phyloP scores from a whole-genome alignment of 2,888 invertebrate species.

The Agrilus biguttatus region DNA sequence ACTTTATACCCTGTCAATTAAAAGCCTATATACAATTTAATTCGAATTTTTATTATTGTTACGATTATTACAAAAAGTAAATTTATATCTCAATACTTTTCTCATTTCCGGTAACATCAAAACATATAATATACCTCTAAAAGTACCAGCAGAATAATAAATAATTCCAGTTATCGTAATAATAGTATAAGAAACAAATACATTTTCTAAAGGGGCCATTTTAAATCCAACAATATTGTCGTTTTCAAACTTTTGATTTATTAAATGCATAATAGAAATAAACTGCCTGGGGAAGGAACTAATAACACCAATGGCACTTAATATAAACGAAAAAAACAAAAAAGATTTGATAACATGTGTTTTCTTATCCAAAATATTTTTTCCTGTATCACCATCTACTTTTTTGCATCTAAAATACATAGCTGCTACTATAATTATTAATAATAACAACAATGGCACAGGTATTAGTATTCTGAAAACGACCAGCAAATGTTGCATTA shows the following conservation, averaged over 20 bases:
- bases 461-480: constrained; percentile 22
- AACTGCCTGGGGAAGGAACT: constrained; percentile 23
- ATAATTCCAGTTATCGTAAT: constrained; percentile 19
- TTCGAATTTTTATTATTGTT: neutral
- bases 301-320: constrained; percentile 19
- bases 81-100: constrained; percentile 1
- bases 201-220: constrained; percentile 22
- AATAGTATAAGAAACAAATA: constrained; percentile 12
- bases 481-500: constrained; percentile 21
- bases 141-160: constrained; percentile 18
- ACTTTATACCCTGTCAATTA: no score
- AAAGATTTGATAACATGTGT: constrained; percentile 17
- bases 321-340: constrained; percentile 19
- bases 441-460: constrained; percentile 16
- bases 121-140: constrained; percentile 16
- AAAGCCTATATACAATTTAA: no score
- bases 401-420: constrained; percentile 18
- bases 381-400: constrained; percentile 13
- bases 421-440: constrained; percentile 17
- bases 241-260: constrained; percentile 10
- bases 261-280: constrained; percentile 18
- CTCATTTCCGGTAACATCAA: constrained; percentile 8
- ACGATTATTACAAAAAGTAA: no score
- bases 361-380: constrained; percentile 20
- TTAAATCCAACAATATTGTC: constrained; percentile 17